A percentile compares a stretch with the other conserved stretches of the same genome.
phyloP scores from a whole-genome alignment of 2,113 vertebrate genomes.

The Xiphophorus couchianus region DNA sequence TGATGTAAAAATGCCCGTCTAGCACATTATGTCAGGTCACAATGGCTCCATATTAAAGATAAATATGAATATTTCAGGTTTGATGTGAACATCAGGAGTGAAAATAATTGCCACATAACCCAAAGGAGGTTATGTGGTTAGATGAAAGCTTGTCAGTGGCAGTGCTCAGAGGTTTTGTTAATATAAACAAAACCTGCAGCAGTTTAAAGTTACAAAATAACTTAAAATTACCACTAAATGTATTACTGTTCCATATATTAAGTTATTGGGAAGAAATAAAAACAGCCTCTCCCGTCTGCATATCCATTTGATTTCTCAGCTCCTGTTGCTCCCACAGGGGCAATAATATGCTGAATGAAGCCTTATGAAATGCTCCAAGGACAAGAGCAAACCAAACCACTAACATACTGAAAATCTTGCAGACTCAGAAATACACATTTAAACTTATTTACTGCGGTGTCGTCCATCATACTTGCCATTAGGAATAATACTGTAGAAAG shows the following conservation, averaged over 20 bases:
- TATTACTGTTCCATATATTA: conserved; percentile 51
- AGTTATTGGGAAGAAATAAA: conserved; percentile 20
- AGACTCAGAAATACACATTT: conserved; percentile 5
- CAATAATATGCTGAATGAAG: conserved; percentile 30
- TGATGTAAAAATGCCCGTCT: too few species aligned
- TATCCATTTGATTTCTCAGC: conserved; percentile 42
- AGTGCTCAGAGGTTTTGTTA: not conserved
- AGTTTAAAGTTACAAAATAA: not conserved
- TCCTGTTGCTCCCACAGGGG: conserved; percentile 37
- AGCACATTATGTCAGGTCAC: too few species aligned
- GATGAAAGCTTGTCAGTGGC: not conserved
- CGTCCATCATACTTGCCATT: conserved; percentile 1
- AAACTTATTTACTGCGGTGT: not conserved
- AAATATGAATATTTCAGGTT: conserved; percentile 5
- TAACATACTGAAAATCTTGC: conserved; percentile 21
- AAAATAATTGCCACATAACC: not conserved
- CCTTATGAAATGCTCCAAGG: conserved; percentile 42
- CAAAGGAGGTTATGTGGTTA: not conserved
- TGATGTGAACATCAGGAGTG: not conserved
- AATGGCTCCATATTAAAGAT: not conserved
- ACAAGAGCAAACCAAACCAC: conserved; percentile 25
- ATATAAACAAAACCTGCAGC: not conserved
- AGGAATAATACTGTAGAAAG: not conserved
- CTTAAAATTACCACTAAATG: not conserved
- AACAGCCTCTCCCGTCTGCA: conserved; percentile 32